Conservation (phyloP, 1,140 invertebrate genomes). For the Drosophila nigromelanica region DNA sequence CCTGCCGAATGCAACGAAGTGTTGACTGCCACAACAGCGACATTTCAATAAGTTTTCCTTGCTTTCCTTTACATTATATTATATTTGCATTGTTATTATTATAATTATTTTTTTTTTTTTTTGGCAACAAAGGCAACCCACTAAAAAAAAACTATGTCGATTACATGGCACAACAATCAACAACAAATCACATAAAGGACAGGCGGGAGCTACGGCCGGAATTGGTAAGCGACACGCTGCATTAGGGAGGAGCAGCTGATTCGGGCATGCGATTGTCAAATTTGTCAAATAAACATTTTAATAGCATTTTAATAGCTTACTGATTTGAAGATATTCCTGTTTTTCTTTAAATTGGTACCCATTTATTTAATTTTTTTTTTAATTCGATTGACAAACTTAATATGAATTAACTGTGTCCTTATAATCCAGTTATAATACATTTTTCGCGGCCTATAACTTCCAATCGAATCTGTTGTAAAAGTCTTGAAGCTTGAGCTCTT, state of each 20-base stretch:
- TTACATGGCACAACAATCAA: slow-evolving; percentile 60
- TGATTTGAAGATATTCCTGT: no score
- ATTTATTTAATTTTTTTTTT: no score
- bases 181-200: slow-evolving; percentile 32
- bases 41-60: slow-evolving; percentile 37
- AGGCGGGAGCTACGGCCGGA: not conserved
- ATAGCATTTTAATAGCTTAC: no score
- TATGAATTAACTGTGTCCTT: no score
- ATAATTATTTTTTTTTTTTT: not conserved
- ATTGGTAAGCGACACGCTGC: not conserved
- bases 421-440: no score
- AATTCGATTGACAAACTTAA: no score
- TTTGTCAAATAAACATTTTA: not conserved
- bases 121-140: slow-evolving; percentile 28
- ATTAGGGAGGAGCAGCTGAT: slow-evolving; percentile 29
- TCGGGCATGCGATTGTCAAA: not conserved
- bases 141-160: slow-evolving; percentile 62
- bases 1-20: slow-evolving; percentile 34
- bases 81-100: not conserved
- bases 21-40: slow-evolving; percentile 46
- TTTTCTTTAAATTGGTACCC: no score
- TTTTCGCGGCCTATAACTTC: no score
- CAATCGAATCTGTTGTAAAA: no score
- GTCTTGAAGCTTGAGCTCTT: no score
- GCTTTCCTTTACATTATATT: slow-evolving; percentile 1